A percentile compares a stretch with the other conserved stretches of the same genome.
phyloP scores from a whole-genome alignment of 1,140 invertebrate species.

The Caenorhabditis tropicalis region DNA sequence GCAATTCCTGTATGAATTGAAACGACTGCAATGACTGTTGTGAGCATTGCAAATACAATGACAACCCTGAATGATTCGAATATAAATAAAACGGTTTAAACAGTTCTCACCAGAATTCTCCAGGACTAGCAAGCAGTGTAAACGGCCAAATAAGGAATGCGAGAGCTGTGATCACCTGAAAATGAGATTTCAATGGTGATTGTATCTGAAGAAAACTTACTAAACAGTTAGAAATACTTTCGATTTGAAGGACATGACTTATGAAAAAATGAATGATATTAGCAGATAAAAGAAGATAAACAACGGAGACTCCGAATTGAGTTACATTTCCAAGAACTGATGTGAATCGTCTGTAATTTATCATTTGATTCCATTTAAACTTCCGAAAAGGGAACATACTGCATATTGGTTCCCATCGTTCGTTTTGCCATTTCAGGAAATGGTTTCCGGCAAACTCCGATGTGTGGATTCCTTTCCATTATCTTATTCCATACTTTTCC shows the following conservation, averaged over 20 bases:
- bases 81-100: background rate
- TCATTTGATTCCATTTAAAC: background rate
- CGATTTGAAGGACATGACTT: constrained; percentile 74
- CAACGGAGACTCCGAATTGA: constrained; percentile 78
- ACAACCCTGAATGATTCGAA: constrained; percentile 49
- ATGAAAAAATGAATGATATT: constrained; percentile 75
- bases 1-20: constrained; percentile 56
- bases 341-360: constrained; percentile 72
- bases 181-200: background rate
- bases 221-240: constrained; percentile 18
- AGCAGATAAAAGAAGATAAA: constrained; percentile 78
- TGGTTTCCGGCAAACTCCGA: constrained; percentile 76
- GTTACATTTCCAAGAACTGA: constrained; percentile 76
- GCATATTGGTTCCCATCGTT: constrained; percentile 76
- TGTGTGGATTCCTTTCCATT: constrained; percentile 74
- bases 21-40: constrained; percentile 55
- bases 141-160: constrained; percentile 76
- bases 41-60: constrained; percentile 54
- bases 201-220: background rate
- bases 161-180: constrained; percentile 74
- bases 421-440: constrained; percentile 78
- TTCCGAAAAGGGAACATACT: constrained; percentile 72
- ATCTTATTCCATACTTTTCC: constrained; percentile 80
- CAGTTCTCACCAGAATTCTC: constrained; percentile 77
- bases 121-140: constrained; percentile 79